Base-by-base conservation (phyloP, 2,113 vertebrate genomes). In the Tor tambroides region DNA sequence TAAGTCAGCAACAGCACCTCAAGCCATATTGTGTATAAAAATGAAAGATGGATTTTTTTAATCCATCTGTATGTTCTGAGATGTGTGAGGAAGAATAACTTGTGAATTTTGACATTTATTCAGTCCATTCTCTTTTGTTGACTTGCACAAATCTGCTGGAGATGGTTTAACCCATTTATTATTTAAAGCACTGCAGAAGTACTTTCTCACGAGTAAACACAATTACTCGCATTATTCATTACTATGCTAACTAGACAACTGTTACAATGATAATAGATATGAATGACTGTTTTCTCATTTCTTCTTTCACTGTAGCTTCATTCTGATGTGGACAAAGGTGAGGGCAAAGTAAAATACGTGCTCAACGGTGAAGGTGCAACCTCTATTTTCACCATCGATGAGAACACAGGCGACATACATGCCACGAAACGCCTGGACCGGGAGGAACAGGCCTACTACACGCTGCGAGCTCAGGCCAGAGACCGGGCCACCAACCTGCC, bases 351-450 rank as follows among this genome's bases (percentile, higher is more conserved):
- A 91, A 97, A 96, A 93, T 98, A 98, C 88, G 94, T 98, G 92
- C 95, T 98, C 91, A 96, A 90, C 17, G 97, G 97, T 0, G 97
- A 98, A 93, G 97, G 97, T 86, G 97, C 97, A 19, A 95, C 92
- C 92, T 97, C 97, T 92, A 96, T 98, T 93, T 98, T 98, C 94
- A 97, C 95, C 93, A 97, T 98, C 75, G 96, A 98, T 92, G 97
- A 98, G 92, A 96, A 96, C 92, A 98, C 97, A 0, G 97, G 97
- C 9, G 97, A 98, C 86, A 97, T 98, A 90, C 97, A 98, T 15
- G 97, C 97, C 87, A 97, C 94, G 88, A 97, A 96, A 88, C 96
- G 96, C 76, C 94, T 98, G 91, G 97, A 98, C 84, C 95, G 97
- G 0, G 97, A 98, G 54, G 96, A 97, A 84, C 96, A 98, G 92